phyloP scores from a whole-genome alignment of 2,797 vertebrate species.

The Mormyrus hasselquistii region DNA sequence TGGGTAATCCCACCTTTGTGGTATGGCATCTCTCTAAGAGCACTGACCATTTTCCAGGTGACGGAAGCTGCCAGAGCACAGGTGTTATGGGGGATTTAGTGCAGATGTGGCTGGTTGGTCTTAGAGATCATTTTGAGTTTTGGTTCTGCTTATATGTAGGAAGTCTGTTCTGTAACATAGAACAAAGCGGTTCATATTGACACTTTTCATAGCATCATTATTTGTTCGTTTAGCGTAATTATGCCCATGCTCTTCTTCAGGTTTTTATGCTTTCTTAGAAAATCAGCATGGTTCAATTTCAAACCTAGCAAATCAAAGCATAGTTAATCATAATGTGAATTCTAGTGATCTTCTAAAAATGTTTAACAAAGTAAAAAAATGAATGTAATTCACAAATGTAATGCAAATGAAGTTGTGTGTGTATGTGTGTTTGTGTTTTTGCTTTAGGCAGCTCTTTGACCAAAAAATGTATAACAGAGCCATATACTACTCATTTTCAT shows the following conservation, averaged over 20 bases:
- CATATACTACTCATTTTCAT: neutral
- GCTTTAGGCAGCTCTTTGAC: neutral
- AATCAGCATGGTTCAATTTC: neutral
- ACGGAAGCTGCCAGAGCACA: neutral
- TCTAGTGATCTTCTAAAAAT: constrained; percentile 8
- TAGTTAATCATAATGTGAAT: constrained; percentile 21
- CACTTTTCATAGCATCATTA: neutral
- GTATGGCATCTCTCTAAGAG: neutral
- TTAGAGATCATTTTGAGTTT: neutral
- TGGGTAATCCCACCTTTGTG: neutral
- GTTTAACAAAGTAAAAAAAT: neutral
- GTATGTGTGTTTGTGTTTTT: neutral
- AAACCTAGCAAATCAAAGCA: neutral
- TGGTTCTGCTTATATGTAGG: neutral
- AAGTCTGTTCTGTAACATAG: neutral
- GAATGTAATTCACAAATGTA: neutral
- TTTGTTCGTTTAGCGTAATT: neutral
- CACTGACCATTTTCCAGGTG: neutral
- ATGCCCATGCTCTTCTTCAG: neutral
- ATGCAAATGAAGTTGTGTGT: neutral
- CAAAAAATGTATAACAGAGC: neutral
- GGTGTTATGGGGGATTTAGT: neutral
- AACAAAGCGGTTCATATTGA: neutral
- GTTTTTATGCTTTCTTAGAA: neutral
- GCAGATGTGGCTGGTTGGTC: neutral